Percentiles rank a stretch among this genome's conserved stretches.
phyloP scores from a whole-genome alignment of 2,113 vertebrate species.

The Phyllopteryx taeniolatus region DNA sequence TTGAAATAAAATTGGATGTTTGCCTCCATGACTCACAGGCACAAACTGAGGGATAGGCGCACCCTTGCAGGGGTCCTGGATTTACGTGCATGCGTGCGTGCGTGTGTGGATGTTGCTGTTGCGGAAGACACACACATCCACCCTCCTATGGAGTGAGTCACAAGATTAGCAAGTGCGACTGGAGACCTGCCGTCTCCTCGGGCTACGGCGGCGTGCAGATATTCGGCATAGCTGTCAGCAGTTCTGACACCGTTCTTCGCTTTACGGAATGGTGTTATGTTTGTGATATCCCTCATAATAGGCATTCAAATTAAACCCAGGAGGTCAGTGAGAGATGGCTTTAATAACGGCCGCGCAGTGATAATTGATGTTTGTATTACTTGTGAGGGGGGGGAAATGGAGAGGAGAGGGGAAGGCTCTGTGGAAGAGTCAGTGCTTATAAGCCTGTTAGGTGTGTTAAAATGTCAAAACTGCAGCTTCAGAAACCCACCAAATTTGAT shows the following conservation, averaged over 20 bases:
- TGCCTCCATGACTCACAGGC: background rate
- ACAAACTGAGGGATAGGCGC: background rate
- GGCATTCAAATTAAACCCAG: conserved; percentile 53
- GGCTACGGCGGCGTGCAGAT: conserved; percentile 50
- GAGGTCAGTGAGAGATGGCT: conserved; percentile 36
- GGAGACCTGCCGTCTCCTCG: conserved; percentile 56
- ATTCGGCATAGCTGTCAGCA: conserved; percentile 63
- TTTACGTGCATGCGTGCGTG: background rate
- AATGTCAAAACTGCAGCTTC: conserved; percentile 47
- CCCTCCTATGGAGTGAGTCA: conserved; percentile 47
- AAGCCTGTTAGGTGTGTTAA: conserved; percentile 55
- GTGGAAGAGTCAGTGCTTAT: conserved; percentile 56
- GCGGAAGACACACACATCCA: conserved; percentile 44
- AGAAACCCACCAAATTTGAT: conserved; percentile 35
- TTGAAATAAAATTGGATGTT: background rate
- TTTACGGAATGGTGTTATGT: conserved; percentile 55
- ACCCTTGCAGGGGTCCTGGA: conserved; percentile 11
- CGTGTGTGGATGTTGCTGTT: conserved; percentile 18
- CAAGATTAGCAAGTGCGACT: conserved; percentile 59
- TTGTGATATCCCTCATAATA: conserved; percentile 57
- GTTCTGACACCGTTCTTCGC: conserved; percentile 48
- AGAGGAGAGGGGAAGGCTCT: conserved; percentile 37
- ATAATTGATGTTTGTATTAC: conserved; percentile 49
- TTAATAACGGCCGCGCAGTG: conserved; percentile 47
- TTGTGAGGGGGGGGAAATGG: conserved; percentile 36